Conservation (phyloP, 92 coral and sea anemone genomes). For the Pocillopora grandis region DNA sequence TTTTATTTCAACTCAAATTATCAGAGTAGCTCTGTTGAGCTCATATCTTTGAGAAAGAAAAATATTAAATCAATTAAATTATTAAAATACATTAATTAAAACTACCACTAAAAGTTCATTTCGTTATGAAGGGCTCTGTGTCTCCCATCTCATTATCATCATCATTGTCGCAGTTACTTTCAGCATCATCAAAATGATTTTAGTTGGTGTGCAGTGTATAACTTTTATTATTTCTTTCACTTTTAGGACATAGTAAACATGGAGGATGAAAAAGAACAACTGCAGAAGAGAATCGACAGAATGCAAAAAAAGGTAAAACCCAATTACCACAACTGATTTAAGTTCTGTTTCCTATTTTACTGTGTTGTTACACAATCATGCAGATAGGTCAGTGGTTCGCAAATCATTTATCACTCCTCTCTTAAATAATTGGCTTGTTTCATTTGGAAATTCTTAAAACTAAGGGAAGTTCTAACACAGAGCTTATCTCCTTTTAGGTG, state of each 20-base stretch:
- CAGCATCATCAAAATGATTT: neutral
- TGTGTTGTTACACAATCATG: neutral
- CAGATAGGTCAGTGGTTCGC: neutral
- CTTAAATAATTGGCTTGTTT: neutral
- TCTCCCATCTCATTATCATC: too few species aligned
- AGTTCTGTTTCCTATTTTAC: neutral
- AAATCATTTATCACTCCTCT: neutral
- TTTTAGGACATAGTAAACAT: constrained; percentile 92
- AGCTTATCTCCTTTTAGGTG: constrained; percentile 55
- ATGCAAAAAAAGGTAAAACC: constrained; percentile 86
- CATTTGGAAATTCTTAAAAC: too few species aligned
- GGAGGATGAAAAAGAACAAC: constrained; percentile 98
- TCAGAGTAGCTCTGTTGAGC: too few species aligned
- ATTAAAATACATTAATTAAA: too few species aligned
- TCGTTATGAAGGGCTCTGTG: too few species aligned
- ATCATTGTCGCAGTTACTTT: neutral
- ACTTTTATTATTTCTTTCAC: neutral
- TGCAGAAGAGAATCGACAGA: constrained; percentile 89
- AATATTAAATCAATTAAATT: too few species aligned
- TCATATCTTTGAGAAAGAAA: too few species aligned
- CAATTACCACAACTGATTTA: neutral
- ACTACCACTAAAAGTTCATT: too few species aligned
- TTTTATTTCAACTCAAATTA: too few species aligned
- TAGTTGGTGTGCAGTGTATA: neutral
- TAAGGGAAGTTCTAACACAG: neutral